Conservation (phyloP, 2,113 vertebrate species). For the Rhombomys opimus region DNA sequence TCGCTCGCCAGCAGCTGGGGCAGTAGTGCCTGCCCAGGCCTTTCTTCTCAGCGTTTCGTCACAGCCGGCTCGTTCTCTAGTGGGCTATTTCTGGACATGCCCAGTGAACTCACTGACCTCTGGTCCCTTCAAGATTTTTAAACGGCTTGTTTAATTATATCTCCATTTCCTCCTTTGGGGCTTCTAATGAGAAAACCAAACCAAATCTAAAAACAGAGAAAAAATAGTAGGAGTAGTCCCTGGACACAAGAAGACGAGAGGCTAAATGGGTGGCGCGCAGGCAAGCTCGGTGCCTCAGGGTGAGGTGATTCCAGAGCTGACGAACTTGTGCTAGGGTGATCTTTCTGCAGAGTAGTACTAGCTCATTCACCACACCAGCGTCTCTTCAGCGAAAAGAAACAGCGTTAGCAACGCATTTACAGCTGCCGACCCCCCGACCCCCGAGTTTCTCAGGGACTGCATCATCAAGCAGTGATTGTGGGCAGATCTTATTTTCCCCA, state of each 20-base stretch:
- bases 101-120: background rate
- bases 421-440: background rate
- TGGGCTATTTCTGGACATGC: background rate
- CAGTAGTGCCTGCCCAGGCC: background rate
- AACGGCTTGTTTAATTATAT: background rate
- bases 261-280: background rate
- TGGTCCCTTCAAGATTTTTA: background rate
- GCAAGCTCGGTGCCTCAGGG: background rate
- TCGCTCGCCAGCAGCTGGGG: background rate
- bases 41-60: background rate
- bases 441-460: slow-evolving; percentile 27
- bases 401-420: background rate
- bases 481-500: background rate
- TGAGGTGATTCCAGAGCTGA: background rate
- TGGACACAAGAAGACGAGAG: background rate
- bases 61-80: background rate
- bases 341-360: background rate
- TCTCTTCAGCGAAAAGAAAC: background rate
- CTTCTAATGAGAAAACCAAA: background rate
- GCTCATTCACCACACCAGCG: background rate
- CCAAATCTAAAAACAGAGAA: background rate
- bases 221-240: background rate
- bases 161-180: background rate
- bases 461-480: background rate
- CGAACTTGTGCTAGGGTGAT: background rate